A percentile compares a stretch with the other conserved stretches of the same genome.
These are phyloP conservation scores for Daubentonia madagascariensis DNA, from an alignment of 2,113 vertebrate genomes.

Conservation along the genomic window DNA sequence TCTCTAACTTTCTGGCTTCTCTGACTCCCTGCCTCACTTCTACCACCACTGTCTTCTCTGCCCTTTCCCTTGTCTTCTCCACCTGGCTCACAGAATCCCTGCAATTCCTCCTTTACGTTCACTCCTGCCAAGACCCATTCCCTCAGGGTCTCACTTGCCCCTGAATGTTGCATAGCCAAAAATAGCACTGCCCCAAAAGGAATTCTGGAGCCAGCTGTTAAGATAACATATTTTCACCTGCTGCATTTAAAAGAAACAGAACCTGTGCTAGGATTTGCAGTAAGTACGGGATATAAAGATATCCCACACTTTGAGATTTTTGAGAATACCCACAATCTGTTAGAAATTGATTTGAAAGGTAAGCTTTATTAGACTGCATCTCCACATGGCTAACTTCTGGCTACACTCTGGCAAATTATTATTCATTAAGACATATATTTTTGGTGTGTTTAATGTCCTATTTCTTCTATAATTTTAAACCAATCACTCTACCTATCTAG, in stretches of 20 bases:
- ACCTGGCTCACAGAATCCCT: neutral
- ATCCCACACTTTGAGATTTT: neutral
- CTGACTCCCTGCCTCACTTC: neutral
- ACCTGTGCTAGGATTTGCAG: neutral
- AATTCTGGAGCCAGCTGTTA: neutral
- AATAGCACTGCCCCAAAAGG: neutral
- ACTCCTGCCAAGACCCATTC: neutral
- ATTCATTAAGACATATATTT: neutral
- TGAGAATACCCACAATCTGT: neutral
- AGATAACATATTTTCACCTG: neutral
- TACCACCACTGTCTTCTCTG: neutral
- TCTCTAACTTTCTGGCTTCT: neutral
- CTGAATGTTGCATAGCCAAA: neutral
- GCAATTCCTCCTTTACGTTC: neutral
- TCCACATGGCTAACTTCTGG: neutral
- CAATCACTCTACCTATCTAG: neutral
- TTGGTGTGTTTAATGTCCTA: neutral
- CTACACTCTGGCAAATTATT: neutral
- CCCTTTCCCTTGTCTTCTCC: neutral
- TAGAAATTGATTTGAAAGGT: neutral
- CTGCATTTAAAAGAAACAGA: neutral
- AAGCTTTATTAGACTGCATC: neutral
- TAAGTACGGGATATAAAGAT: neutral
- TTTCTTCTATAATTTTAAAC: neutral
- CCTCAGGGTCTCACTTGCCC: neutral